These are phyloP conservation scores for Deilephila porcellus DNA, from an alignment of 2,888 invertebrate genomes.

Conservation along the genomic window DNA sequence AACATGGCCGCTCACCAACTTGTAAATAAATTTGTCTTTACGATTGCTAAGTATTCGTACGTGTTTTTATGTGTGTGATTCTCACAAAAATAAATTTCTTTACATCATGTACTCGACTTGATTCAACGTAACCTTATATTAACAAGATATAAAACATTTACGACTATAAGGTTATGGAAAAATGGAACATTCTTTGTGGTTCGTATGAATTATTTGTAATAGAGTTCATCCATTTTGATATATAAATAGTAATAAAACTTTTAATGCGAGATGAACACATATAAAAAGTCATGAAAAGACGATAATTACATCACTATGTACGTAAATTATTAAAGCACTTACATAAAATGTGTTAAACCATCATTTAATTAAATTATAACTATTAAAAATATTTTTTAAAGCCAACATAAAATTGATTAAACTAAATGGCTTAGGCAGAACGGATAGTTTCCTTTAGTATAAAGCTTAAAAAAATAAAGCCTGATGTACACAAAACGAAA, in stretches of 20 bases:
- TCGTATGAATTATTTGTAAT: conserved; percentile 6
- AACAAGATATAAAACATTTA: conserved; percentile 13
- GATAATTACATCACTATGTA: background rate
- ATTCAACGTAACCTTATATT: conserved; percentile 4
- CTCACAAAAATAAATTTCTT: conserved; percentile 24
- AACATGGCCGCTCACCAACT: conserved; percentile 32
- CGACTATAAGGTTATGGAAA: background rate
- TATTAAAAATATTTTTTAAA: no score
- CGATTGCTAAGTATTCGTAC: conserved; percentile 34
- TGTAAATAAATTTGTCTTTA: conserved; percentile 37
- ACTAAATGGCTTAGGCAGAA: background rate
- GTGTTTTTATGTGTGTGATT: conserved; percentile 12
- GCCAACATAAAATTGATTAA: no score
- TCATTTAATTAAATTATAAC: no score
- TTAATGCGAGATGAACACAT: background rate
- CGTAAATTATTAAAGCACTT: no score
- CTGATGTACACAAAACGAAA: conserved; percentile 62
- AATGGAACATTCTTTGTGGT: background rate
- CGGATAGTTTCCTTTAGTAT: conserved; percentile 4
- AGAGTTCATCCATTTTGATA: background rate
- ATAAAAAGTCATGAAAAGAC: background rate
- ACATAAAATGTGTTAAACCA: no score
- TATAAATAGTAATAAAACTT: conserved; percentile 11
- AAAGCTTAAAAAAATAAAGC: conserved; percentile 51
- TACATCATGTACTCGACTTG: conserved; percentile 9